Evolutionary conservation across 2,113 vertebrate genomes (phyloP), one percentile per base, ranked within the genome.

Genomic region (Alexandromys fortis): DNA sequence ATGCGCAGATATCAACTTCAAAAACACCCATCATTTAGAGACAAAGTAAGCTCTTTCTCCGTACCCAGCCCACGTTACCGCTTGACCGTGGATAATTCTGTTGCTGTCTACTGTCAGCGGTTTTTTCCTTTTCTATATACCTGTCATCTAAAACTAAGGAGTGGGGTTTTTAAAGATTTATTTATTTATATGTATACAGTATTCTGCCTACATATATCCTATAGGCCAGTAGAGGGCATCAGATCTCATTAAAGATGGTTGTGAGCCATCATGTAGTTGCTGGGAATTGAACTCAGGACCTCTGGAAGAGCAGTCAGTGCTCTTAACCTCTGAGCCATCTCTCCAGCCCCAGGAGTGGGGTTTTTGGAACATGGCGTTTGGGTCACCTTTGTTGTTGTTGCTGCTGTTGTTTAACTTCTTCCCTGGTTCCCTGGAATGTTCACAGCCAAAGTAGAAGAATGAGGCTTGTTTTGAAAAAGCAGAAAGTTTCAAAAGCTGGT

Each of bases 11-110:
- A n/a, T 17, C 75, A 49, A 38, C 79, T 81, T 65, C 83, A 88
- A 96, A 76, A 45, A 47, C 17, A 55, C 35, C 70, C 26, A 52
- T 52, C 95, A 92, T 93, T 93, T 92, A 93, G 2, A 90, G 16
- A 17, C 63, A 91, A 21, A 55, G 16, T 42, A 75, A 81, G 38
- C 13, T 65, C 72, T 38, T 58, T 65, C 6, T 55, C n/a, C 33
- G 22, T 33, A 83, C 61, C 76, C 76, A 90, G 76, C 21, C 70
- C 65, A 81, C 42, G 79, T 52, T 55, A 65, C 30, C 42, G 58
- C 52, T 90, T 65, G 83, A 55, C 35, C 33, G 83, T 42, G 72
- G 85, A 68, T 49, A 72, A 49, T 22, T 82, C 47, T 96, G 68
- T 55, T 24, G 17, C n/a, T 68, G 13, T 86, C 92, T 47, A 21